Conservation (phyloP, 1,140 invertebrate species). For the Danaus plexippus region DNA sequence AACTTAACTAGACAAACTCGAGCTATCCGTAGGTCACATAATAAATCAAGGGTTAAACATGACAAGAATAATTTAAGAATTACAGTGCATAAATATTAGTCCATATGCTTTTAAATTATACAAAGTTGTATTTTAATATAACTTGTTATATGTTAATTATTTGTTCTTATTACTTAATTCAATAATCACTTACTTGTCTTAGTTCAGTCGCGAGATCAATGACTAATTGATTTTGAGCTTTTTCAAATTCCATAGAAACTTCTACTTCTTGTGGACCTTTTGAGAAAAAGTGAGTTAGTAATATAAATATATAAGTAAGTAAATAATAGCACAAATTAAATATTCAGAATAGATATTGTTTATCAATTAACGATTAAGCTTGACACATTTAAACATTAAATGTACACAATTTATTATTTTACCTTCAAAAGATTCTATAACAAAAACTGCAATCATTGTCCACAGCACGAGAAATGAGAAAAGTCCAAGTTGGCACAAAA, state of each 20-base stretch:
- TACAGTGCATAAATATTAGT: too few relatives aligned
- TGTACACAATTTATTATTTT: constrained; percentile 6
- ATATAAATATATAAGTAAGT: too few relatives aligned
- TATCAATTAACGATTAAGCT: neutral
- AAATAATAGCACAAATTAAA: neutral
- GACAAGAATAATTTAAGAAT: too few relatives aligned
- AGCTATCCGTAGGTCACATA: too few relatives aligned
- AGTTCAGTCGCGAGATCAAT: constrained; percentile 58
- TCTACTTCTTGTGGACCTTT: constrained; percentile 47
- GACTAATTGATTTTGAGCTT: constrained; percentile 52
- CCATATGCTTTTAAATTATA: too few relatives aligned
- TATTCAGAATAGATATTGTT: constrained; percentile 1
- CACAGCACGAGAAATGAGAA: constrained; percentile 40
- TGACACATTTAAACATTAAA: neutral
- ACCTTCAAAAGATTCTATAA: constrained; percentile 60
- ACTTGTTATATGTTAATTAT: too few relatives aligned
- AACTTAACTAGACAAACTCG: too few relatives aligned
- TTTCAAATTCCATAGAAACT: constrained; percentile 38
- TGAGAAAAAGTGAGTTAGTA: neutral
- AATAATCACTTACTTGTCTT: constrained; percentile 39
- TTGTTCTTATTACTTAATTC: too few relatives aligned
- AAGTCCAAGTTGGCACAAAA: constrained; percentile 47
- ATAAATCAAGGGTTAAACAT: too few relatives aligned
- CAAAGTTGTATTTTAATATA: too few relatives aligned
- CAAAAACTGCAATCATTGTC: constrained; percentile 44